Evolutionary conservation across 1,140 invertebrate genomes (phyloP), one percentile per base, ranked within the genome.

Genomic region (Homarus americanus): DNA sequence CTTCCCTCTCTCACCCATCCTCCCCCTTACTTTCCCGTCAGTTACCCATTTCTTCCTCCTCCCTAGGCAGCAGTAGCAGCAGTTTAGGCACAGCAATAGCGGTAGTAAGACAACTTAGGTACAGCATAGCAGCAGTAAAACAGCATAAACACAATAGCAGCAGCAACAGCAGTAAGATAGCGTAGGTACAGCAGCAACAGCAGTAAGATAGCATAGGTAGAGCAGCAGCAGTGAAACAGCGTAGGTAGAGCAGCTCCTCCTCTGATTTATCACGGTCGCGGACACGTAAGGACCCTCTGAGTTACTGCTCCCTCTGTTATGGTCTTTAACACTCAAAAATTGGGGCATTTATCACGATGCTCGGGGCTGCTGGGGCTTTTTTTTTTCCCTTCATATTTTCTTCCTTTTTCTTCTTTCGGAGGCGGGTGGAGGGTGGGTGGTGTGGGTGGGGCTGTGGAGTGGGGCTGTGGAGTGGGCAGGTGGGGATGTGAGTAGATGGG

Each of bases 281-380:
- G 5, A 28, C 32, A 1, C 28, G 75, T 10, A 78, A 78, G 41
- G 75, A 78, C 10, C 41, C 9, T 12, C 41, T 73, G 82, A 84
- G 53, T 44, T 84, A 84, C 44, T 66, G 63, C 63, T 32, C 41
- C 0, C 32, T 24, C 38, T 28, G 28, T 84, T 73, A 84, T 84
- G 82, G 69, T 24, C 63, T 84, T 63, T 73, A 84, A 84, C 66
- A 84, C 82, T 84, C 82, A 84, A 84, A 84, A 84, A 84, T 84
- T 72, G 41, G 82, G n/a, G 53, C 82, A 84, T 84, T 84, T 34
- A 84, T 84, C 82, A 84, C n/a, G 63, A 72, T 69, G 63, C 4
- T 69, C 15, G n/a, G 9, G 63, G 24, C 5, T 49, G 44, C 12
- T 49, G 15, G 15, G 44, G 15, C 44, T 49, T 49, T 49, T 49